Evolutionary conservation across 2,113 vertebrate genomes (phyloP), one percentile per base, ranked within the genome.

Genomic region (Butastur rufipennis): DNA sequence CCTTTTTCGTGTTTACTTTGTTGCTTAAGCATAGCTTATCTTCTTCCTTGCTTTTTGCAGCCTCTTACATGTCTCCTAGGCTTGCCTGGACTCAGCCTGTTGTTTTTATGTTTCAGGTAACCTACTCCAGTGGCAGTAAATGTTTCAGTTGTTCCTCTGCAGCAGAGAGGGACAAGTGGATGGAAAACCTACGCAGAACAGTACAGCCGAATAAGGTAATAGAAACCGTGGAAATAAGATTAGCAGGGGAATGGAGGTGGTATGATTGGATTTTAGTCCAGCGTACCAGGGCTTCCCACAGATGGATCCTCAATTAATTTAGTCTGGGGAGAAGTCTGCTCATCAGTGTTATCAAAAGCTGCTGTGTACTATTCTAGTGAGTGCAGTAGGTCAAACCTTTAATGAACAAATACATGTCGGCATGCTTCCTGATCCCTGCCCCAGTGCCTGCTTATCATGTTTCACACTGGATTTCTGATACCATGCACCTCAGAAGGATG

Each of bases 101-200:
- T 15, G 7, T 93, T 89, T 96, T 16, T 96, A 9, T 89, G 8
- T 98, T 92, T 32, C 98, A 99, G 99, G 99, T 99, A 95, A 99
- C 99, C 11, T 99, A 99, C 88, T 98, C 99, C 17, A 99, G 99
- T 13, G 99, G 99, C 95, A 99, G 98, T 97, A 99, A 99, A 97
- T 99, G 99, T 86, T 99, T 99, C 98, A 99, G 99, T 97, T 99
- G 99, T 94, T 98, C 98, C 9, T 99, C 99, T 3, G 98, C 99
- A 27, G 99, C 99, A n/a, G 99, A 99, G 97, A 98, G 99, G 97
- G 99, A 99, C 98, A 99, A 99, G 97, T 99, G 99, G 99, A 99
- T 99, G 99, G 99, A 99, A 97, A 99, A 99, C 97, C 98, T 99
- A 93, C 98, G 98, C 67, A 98, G 99, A 77, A 99, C 99, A 8